phyloP scores from a whole-genome alignment of 2,888 invertebrate genomes.

The Synanthedon myopaeformis region DNA sequence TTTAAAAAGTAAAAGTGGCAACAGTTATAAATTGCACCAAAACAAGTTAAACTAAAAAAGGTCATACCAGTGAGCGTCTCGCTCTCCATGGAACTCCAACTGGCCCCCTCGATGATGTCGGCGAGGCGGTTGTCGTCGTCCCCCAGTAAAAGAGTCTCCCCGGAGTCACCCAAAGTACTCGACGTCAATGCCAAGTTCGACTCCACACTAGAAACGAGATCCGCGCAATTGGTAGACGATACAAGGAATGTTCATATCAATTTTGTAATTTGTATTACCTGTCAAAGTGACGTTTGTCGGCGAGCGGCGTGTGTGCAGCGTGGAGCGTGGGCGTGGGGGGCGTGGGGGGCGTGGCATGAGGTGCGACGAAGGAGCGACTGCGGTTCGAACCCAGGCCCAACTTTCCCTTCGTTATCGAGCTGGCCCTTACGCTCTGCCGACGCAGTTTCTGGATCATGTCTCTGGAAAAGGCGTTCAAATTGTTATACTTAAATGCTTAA shows the following conservation, averaged over 20 bases:
- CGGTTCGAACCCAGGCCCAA: constrained; percentile 79
- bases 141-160: constrained; percentile 47
- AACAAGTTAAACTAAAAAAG: neutral
- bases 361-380: constrained; percentile 81
- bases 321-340: constrained; percentile 45
- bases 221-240: too few relatives aligned
- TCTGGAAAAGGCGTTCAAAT: constrained; percentile 35
- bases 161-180: constrained; percentile 39
- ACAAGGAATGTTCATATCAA: too few relatives aligned
- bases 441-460: constrained; percentile 94
- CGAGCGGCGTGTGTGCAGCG: neutral
- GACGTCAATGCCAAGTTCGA: constrained; percentile 19
- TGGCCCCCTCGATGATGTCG: constrained; percentile 66
- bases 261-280: too few relatives aligned
- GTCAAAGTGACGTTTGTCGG: constrained; percentile 41
- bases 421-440: constrained; percentile 84
- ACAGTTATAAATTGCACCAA: neutral
- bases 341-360: constrained; percentile 50
- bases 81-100: constrained; percentile 76
- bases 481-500: too few relatives aligned
- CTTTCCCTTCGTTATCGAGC: constrained; percentile 82
- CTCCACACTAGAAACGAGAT: too few relatives aligned
- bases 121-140: constrained; percentile 52
- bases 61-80: constrained; percentile 73
- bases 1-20: too few relatives aligned